Base-by-base conservation (phyloP, 2,888 invertebrate species). In the Drosophila percnosoma region DNA sequence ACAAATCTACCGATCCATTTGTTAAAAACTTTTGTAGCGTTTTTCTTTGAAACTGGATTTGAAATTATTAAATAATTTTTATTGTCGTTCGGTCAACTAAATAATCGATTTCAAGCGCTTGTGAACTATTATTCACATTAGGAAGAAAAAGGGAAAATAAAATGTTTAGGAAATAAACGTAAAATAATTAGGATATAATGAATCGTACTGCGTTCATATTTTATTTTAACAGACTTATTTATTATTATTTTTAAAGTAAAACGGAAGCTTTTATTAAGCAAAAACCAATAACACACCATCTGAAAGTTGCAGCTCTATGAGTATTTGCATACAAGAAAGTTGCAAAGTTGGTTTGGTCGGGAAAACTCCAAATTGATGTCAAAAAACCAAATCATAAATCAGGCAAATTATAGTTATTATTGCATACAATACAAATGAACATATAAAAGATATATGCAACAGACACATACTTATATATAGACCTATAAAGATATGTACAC, bases 361-460 rank as follows among this genome's bases (percentile, higher is more conserved):
- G 8, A 33, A 33, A 64, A 80, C 65, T 85, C 83, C 83, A 85
- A 87, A 85, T 85, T 85, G 85, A 89, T 85, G 85, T 85, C 85
- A 85, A 87, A 85, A 80, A 80, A 85, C 60, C 88, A 68, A 80
- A 87, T 82, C 88, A 85, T 85, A 89, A 85, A 85, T 85, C 89
- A 85, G 66, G 87, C 80, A 85, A 89, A 85, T 85, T 85, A 87
- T 89, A 75, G 87, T 82, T 85, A 87, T 89, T 85, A 87, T 82
- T 82, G 74, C 82, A 81, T 78, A 72, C 73, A 73, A 73, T 66
- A 76, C 70, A 76, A 68, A 68, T 82, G 73, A 68, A 76, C 68
- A 83, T 73, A 53, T 60, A 68, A 55, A 38, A 42, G 40, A 66
- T 21, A 51, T 61, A 65, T 68, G 71, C 59, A 58, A 65, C 52